Conservation (phyloP, 2,113 vertebrate species). For the Microcebus murinus region DNA sequence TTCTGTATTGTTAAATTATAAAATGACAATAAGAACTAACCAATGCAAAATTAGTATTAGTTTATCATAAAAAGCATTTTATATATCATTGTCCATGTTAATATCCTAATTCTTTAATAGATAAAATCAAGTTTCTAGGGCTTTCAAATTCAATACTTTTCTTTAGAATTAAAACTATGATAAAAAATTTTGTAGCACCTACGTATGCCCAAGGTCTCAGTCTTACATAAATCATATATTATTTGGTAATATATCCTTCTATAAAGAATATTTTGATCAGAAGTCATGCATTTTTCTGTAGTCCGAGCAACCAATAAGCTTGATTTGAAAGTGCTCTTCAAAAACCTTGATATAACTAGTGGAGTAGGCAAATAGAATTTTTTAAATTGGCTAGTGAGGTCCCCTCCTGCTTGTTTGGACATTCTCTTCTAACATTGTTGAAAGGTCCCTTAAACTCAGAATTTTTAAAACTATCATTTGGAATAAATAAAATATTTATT, state of each 20-base stretch:
- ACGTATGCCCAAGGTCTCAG: neutral
- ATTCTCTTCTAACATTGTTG: neutral
- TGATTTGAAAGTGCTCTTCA: neutral
- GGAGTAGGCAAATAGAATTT: neutral
- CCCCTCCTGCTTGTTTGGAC: neutral
- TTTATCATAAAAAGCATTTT: neutral
- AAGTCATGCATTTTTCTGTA: neutral
- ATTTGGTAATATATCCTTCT: neutral
- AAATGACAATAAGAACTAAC: neutral
- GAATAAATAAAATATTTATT: neutral
- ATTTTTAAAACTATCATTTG: neutral
- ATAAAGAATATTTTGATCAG: constrained; percentile 16
- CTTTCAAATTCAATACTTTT: neutral
- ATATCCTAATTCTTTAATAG: neutral
- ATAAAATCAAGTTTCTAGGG: neutral
- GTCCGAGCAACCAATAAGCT: neutral
- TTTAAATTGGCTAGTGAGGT: neutral
- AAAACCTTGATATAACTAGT: neutral
- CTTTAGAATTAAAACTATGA: neutral
- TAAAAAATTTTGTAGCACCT: neutral
- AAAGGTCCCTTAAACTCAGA: neutral
- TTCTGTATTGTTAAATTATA: neutral
- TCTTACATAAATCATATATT: constrained; percentile 47
- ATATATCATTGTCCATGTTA: neutral
- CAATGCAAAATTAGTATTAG: neutral